Conservation (phyloP, 2,113 vertebrate species). For the Globicephala melas region DNA sequence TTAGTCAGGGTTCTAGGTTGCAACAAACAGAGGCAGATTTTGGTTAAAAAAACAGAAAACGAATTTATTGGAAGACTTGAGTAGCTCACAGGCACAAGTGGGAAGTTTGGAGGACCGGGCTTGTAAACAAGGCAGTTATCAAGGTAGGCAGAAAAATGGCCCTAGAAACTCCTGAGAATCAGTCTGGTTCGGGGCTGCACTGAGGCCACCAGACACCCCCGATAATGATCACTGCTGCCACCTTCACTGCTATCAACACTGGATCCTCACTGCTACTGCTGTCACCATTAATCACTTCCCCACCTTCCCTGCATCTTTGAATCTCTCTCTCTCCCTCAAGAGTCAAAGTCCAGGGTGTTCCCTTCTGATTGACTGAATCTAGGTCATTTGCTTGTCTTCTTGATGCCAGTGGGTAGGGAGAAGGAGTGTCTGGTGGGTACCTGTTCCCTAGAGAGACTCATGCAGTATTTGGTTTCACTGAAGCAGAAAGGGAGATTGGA, state of each 20-base stretch:
- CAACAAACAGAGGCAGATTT: conserved; percentile 7
- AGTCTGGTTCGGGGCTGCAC: neutral
- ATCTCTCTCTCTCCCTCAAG: neutral
- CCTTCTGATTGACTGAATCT: neutral
- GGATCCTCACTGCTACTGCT: neutral
- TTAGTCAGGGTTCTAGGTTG: neutral
- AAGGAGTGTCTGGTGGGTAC: neutral
- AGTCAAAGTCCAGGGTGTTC: neutral
- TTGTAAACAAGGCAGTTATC: neutral
- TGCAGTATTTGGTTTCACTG: neutral
- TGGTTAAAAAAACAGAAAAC: neutral
- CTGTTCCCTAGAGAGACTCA: neutral
- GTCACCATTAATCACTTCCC: neutral
- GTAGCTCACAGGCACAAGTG: neutral
- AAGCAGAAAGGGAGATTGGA: neutral
- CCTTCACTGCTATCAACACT: neutral
- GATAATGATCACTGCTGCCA: too few relatives aligned
- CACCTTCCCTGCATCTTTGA: neutral
- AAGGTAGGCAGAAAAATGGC: neutral
- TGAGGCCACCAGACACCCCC: neutral
- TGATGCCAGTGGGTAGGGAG: neutral
- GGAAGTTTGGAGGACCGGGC: neutral
- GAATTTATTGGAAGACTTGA: neutral
- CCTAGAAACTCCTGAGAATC: neutral
- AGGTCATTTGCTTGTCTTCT: neutral